Conservation (phyloP, 2,113 vertebrate genomes). For the Capreolus pygargus region DNA sequence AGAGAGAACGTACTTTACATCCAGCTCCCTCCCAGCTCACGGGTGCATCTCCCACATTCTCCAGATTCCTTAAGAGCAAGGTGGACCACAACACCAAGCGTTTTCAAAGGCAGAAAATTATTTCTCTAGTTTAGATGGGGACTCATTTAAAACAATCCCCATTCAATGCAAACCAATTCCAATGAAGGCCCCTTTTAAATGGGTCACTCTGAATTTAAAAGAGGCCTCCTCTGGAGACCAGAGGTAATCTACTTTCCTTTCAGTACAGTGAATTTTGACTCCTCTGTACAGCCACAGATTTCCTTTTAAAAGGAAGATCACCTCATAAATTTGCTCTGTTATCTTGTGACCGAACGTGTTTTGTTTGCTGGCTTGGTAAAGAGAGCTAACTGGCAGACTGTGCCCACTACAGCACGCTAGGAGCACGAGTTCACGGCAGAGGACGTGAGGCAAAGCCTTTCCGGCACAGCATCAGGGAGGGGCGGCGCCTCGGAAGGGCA, state of each 20-base stretch:
- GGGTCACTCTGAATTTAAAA: background rate
- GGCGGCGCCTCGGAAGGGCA: background rate
- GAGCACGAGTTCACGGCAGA: background rate
- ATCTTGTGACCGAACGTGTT: background rate
- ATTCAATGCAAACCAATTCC: background rate
- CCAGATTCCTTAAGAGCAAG: background rate
- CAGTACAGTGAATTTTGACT: background rate
- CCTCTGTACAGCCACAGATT: background rate
- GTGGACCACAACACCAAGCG: background rate
- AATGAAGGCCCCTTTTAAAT: constrained; percentile 4
- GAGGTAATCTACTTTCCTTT: background rate
- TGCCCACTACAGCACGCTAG: fast-evolving
- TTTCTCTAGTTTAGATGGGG: background rate
- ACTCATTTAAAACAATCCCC: background rate
- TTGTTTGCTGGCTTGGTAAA: background rate
- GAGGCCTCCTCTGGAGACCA: background rate
- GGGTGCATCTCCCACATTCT: background rate
- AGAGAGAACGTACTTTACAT: background rate
- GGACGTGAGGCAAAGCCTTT: background rate
- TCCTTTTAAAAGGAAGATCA: constrained; percentile 44
- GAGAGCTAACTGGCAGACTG: background rate
- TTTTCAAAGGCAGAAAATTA: background rate
- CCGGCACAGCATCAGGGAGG: fast-evolving
- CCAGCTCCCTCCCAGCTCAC: background rate
- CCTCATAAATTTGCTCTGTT: constrained; percentile 38